These are phyloP conservation scores for Paramormyrops hopkinsi DNA, from an alignment of 2,797 vertebrate species.

Conservation along the genomic window DNA sequence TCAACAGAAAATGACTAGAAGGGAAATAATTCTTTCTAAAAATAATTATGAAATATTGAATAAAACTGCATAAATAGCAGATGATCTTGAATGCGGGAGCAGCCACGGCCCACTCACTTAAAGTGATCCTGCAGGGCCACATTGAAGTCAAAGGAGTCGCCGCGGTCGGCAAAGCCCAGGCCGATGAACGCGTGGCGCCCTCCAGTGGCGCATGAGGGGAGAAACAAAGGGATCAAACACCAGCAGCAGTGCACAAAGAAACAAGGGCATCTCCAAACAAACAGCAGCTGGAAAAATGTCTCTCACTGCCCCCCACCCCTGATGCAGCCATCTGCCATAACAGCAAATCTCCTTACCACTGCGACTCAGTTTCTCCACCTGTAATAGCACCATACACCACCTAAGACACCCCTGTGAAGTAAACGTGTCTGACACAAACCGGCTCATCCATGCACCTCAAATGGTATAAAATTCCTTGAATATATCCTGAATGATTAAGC, in stretches of 20 bases:
- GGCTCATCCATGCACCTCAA: background rate
- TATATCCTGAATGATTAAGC: background rate
- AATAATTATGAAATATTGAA: background rate
- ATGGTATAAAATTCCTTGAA: background rate
- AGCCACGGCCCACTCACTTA: slow-evolving; percentile 70
- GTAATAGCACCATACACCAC: background rate
- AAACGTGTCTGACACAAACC: background rate
- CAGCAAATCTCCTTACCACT: background rate
- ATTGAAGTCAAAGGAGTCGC: slow-evolving; percentile 98
- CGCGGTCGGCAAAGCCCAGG: slow-evolving; percentile 86
- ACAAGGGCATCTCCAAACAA: background rate
- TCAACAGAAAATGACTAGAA: no score
- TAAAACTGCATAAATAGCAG: background rate
- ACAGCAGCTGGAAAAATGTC: background rate
- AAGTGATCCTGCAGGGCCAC: slow-evolving; percentile 96
- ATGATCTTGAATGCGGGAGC: background rate
- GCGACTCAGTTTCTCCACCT: background rate
- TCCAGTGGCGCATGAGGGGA: slow-evolving; percentile 37
- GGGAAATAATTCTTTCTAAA: background rate
- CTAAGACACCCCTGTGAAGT: background rate
- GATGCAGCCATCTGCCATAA: background rate
- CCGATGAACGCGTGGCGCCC: slow-evolving; percentile 93
- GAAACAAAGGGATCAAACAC: background rate
- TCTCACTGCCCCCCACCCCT: background rate
- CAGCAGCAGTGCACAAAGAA: background rate